Percentiles rank a stretch among this genome's conserved stretches.
These are phyloP conservation scores for Polyodon spathula DNA, from an alignment of 2,113 vertebrate species.

Conservation along the genomic window DNA sequence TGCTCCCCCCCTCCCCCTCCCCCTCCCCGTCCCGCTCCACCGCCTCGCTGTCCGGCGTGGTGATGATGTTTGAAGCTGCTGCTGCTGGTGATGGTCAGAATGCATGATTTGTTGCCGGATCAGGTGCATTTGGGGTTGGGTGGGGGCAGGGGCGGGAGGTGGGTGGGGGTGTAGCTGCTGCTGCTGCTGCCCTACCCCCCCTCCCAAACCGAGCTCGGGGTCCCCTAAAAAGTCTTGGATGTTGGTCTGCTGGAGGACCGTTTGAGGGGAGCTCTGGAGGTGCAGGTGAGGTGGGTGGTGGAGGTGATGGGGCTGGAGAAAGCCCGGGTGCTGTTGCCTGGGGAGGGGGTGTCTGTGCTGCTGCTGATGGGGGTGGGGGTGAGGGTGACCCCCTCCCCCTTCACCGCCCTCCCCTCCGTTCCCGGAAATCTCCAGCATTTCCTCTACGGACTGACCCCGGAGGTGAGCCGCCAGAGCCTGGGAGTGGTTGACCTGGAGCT, in stretches of 20 bases:
- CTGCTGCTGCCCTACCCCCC: slow-evolving; percentile 39
- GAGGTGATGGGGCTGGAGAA: slow-evolving; percentile 55
- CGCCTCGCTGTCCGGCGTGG: neutral
- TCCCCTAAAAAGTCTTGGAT: too few species aligned
- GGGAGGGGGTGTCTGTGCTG: too few species aligned
- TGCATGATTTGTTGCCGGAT: slow-evolving; percentile 18
- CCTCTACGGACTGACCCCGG: slow-evolving; percentile 29
- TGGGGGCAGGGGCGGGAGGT: slow-evolving; percentile 15
- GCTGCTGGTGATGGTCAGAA: slow-evolving; percentile 54
- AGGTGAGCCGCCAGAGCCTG: slow-evolving; percentile 49
- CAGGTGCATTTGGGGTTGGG: slow-evolving; percentile 21
- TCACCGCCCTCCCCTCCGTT: slow-evolving; percentile 34
- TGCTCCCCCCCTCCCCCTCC: too few species aligned
- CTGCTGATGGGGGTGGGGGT: slow-evolving; percentile 52
- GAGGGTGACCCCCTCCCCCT: slow-evolving; percentile 34
- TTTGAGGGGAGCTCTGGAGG: slow-evolving; percentile 32
- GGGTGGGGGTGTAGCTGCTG: slow-evolving; percentile 38
- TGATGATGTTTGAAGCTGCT: slow-evolving; percentile 52
- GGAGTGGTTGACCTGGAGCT: slow-evolving; percentile 29
- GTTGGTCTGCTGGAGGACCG: slow-evolving; percentile 39
- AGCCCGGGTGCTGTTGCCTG: neutral
- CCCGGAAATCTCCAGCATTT: neutral
- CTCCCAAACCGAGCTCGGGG: too few species aligned
- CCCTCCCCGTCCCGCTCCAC: too few species aligned
- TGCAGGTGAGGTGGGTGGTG: slow-evolving; percentile 52